These are phyloP conservation scores for Cosmorhoe ocellata DNA, from an alignment of 2,888 invertebrate genomes.

Conservation along the genomic window DNA sequence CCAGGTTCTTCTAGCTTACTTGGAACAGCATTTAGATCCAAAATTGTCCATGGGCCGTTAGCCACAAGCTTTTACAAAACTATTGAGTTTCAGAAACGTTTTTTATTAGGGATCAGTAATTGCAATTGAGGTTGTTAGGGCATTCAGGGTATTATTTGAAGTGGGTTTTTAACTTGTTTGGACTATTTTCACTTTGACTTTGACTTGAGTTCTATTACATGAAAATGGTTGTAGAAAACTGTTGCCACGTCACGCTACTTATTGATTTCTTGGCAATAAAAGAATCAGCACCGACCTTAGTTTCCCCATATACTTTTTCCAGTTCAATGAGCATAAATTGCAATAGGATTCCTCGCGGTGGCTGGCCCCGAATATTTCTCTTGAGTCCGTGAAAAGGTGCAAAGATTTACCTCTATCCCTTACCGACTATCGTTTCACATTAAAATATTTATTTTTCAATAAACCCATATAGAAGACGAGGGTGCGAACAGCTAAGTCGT, in stretches of 20 bases:
- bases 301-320: conserved; percentile 77
- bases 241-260: conserved; percentile 64
- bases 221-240: conserved; percentile 44
- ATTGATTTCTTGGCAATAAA: conserved; percentile 78
- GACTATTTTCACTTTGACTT: too few relatives aligned
- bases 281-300: conserved; percentile 72
- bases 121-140: too few relatives aligned
- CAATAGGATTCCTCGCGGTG: conserved; percentile 76
- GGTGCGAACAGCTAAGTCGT: conserved; percentile 46
- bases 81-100: too few relatives aligned
- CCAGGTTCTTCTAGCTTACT: too few relatives aligned
- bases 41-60: too few relatives aligned
- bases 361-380: conserved; percentile 71
- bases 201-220: conserved; percentile 50
- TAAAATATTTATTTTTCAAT: conserved; percentile 67
- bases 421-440: conserved; percentile 59
- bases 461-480: conserved; percentile 43
- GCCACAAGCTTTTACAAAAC: too few relatives aligned
- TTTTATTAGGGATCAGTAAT: too few relatives aligned
- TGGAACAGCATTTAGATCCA: too few relatives aligned
- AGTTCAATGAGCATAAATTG: conserved; percentile 79
- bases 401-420: conserved; percentile 68
- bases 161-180: too few relatives aligned
- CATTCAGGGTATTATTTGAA: too few relatives aligned
- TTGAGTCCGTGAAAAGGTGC: conserved; percentile 67